These are phyloP conservation scores for Dolomedes plantarius DNA, from an alignment of 2,888 invertebrate genomes.

Conservation along the genomic window DNA sequence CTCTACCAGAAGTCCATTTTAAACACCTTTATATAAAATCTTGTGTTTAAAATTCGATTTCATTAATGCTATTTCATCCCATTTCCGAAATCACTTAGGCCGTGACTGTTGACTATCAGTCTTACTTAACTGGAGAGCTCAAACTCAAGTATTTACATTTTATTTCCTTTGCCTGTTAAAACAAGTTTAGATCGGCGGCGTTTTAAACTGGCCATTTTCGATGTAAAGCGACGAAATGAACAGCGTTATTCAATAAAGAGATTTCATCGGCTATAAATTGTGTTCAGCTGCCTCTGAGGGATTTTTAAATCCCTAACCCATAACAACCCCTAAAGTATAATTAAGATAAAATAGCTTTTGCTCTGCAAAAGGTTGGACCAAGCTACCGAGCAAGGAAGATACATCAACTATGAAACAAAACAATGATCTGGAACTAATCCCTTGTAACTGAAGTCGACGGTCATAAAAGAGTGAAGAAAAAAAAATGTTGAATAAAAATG, in stretches of 20 bases:
- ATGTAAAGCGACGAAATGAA: too few relatives aligned
- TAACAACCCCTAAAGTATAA: not conserved
- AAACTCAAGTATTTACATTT: too few relatives aligned
- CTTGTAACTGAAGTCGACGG: constrained; percentile 36
- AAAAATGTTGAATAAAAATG: constrained; percentile 27
- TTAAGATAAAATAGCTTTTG: not conserved
- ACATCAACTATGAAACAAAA: constrained; percentile 11
- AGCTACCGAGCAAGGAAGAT: not conserved
- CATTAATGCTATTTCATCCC: too few relatives aligned
- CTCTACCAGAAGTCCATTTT: too few relatives aligned
- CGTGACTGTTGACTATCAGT: too few relatives aligned
- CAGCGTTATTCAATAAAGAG: not conserved
- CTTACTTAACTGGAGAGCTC: too few relatives aligned
- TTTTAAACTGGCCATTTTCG: not conserved
- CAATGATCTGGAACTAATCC: constrained; percentile 67
- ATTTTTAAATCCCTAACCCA: not conserved
- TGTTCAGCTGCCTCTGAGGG: not conserved
- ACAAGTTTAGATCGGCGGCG: too few relatives aligned
- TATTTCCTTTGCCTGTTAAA: too few relatives aligned
- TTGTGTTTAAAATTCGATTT: too few relatives aligned
- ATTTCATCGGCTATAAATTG: not conserved
- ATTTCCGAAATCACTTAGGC: too few relatives aligned
- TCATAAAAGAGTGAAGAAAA: constrained; percentile 58
- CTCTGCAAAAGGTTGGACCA: not conserved
- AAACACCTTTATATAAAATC: too few relatives aligned